Evolutionary conservation across 2,113 vertebrate species (phyloP), one percentile per base, ranked within the genome.

Genomic region (Channa argus): DNA sequence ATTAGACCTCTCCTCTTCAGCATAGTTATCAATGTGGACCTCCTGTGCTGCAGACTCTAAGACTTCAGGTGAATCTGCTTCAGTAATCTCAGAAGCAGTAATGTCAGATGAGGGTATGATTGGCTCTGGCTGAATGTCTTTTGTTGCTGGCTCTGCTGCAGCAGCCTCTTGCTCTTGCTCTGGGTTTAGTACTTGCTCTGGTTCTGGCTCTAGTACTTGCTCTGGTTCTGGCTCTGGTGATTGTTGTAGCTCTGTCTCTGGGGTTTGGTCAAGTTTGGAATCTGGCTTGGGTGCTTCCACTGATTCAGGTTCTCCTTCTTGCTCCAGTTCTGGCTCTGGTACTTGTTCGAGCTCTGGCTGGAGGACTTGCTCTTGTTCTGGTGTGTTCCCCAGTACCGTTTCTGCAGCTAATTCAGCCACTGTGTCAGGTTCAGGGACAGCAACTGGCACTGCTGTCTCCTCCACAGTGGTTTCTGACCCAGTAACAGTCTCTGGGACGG

Each of bases 401-500:
- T 79, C 74, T 47, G 65, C 49, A 52, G 47, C 53, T 41, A 53
- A 43, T 50, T 88, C 66, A 41, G 49, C 47, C 39, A 76, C 65
- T 41, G 71, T 46, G 65, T 81, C 71, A 2, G 75, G 49, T 56
- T 82, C 82, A 47, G 38, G 63, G 58, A 49, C 51, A 69, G 44
- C 44, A 59, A 45, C 43, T 80, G 77, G 43, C 24, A 72, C 55
- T 6, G 63, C 81, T 15, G 79, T 74, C 38, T 90, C 86, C 44
- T 79, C 81, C 39, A 76, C 76, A 70, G 64, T 58, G 51, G 5
- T 71, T 74, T 90, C 82, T 49, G 77, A 60, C 44, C 74, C 84
- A 65, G 46, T 66, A 77, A 84, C 78, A 82, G 82, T 86, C 63
- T 86, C 74, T 79, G 56, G 37, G 54, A 63, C 63, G 49, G 78